phyloP scores from a whole-genome alignment of 2,888 invertebrate species.

The Crepidodera aurea region DNA sequence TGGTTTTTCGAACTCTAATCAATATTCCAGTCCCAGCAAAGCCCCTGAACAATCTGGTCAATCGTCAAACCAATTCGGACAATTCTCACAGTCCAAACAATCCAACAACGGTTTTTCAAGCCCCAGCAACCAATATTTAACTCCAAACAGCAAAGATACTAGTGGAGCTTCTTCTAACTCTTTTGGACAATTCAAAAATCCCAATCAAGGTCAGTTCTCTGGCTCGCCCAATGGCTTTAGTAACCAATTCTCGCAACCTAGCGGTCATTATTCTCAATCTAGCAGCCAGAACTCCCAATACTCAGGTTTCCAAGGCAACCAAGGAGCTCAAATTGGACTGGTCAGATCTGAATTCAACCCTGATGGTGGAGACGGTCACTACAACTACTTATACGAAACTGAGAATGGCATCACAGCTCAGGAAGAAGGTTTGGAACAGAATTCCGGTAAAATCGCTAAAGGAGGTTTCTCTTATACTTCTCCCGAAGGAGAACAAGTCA shows the following conservation, averaged over 20 bases:
- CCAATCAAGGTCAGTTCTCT: neutral
- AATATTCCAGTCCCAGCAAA: constrained; percentile 5
- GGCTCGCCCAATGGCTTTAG: neutral
- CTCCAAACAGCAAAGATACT: constrained; percentile 9
- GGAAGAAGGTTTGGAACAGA: constrained; percentile 41
- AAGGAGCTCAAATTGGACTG: constrained; percentile 16
- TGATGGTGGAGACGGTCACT: constrained; percentile 45
- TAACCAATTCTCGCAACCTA: too few relatives aligned
- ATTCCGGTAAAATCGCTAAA: constrained; percentile 40
- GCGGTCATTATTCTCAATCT: constrained; percentile 3
- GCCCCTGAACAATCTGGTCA: constrained; percentile 10
- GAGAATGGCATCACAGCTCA: constrained; percentile 46
- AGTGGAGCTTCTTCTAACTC: constrained; percentile 10
- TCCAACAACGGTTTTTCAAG: neutral
- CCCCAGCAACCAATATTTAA: constrained; percentile 13
- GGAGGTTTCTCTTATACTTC: constrained; percentile 49
- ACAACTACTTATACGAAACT: constrained; percentile 47
- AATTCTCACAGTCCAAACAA: neutral
- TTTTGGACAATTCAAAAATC: constrained; percentile 5
- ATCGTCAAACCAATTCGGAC: neutral
- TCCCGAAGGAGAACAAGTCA: constrained; percentile 50
- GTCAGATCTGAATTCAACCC: constrained; percentile 40
- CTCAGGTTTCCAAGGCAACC: neutral
- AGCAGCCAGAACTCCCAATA: neutral
- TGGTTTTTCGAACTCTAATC: neutral